These are phyloP conservation scores for Atlantisia rogersi DNA, from an alignment of 2,113 vertebrate species.

Conservation along the genomic window DNA sequence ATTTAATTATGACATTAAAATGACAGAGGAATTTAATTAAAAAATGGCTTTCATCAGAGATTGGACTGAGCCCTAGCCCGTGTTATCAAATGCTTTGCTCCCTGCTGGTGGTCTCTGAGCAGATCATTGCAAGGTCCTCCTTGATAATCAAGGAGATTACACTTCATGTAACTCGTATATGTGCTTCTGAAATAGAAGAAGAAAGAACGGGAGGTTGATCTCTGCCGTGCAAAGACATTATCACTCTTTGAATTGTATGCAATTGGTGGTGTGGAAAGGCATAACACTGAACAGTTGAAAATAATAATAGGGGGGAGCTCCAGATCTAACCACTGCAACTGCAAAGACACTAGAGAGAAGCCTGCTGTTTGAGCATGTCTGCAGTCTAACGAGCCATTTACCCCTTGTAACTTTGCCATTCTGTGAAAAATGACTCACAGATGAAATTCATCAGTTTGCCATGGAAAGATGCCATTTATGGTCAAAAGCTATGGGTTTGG, in stretches of 20 bases:
- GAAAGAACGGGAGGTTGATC: background rate
- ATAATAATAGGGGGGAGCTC: background rate
- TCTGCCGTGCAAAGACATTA: background rate
- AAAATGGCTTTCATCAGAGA: background rate
- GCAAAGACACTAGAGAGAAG: background rate
- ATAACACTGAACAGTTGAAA: background rate
- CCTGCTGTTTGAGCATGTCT: background rate
- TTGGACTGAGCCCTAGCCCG: background rate
- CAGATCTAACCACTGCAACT: background rate
- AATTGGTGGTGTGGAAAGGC: background rate
- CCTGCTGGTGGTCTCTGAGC: background rate
- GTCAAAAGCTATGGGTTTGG: background rate
- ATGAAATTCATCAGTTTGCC: conserved; percentile 23
- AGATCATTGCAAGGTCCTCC: background rate
- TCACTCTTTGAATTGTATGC: background rate
- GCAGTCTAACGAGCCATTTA: background rate
- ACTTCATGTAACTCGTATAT: background rate
- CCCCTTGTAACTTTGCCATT: background rate
- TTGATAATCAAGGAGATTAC: background rate
- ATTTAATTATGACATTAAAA: background rate
- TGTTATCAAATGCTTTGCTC: background rate
- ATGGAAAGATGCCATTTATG: conserved; percentile 7
- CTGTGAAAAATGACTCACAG: conserved; percentile 25
- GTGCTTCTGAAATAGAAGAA: background rate
- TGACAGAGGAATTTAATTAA: background rate